Conservation (phyloP, 1,140 invertebrate species). For the Thereuonema tuberculata region DNA sequence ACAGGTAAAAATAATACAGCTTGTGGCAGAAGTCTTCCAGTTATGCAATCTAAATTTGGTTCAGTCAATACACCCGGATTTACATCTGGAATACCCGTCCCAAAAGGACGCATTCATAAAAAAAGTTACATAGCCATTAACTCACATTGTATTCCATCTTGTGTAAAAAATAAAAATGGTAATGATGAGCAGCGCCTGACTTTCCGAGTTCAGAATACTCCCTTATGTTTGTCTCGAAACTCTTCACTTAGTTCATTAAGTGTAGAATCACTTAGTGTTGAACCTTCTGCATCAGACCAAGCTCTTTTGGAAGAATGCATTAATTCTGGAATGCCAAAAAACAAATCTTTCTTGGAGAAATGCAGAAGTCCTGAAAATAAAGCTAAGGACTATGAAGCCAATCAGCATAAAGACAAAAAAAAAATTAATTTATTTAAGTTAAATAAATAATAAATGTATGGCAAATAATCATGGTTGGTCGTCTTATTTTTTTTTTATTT, state of each 20-base stretch:
- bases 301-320: slow-evolving; percentile 66
- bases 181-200: background rate
- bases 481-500: too few relatives aligned
- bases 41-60: too few relatives aligned
- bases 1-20: background rate
- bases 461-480: too few relatives aligned
- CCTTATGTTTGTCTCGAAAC: slow-evolving; percentile 31
- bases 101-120: too few relatives aligned
- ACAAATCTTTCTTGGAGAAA: slow-evolving; percentile 10
- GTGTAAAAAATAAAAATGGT: background rate
- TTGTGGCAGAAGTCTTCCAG: background rate
- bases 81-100: too few relatives aligned
- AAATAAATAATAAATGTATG: too few relatives aligned
- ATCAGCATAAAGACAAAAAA: background rate
- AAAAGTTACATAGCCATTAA: background rate
- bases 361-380: too few relatives aligned
- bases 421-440: too few relatives aligned
- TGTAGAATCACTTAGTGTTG: slow-evolving; percentile 50
- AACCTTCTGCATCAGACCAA: slow-evolving; percentile 44
- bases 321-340: slow-evolving; percentile 47
- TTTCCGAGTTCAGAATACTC: slow-evolving; percentile 19
- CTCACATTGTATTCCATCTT: background rate
- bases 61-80: background rate
- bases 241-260: slow-evolving; percentile 47
- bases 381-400: background rate